phyloP scores from a whole-genome alignment of 2,797 vertebrate genomes.

The Pangasius djambal region DNA sequence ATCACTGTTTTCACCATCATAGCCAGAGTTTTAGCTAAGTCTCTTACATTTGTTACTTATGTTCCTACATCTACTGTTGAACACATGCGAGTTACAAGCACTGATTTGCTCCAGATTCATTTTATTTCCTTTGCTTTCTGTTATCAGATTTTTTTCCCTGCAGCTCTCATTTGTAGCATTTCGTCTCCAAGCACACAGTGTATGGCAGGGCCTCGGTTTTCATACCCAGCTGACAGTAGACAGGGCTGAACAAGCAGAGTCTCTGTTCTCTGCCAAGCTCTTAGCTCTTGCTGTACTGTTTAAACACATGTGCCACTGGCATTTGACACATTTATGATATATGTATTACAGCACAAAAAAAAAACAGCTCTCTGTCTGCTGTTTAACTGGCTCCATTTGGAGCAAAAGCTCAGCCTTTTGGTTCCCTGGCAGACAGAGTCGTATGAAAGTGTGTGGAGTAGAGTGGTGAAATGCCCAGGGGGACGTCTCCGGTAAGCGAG shows the following conservation, averaged over 20 bases:
- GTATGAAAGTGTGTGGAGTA: conserved; percentile 56
- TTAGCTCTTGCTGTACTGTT: conserved; percentile 46
- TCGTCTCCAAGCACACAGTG: conserved; percentile 16
- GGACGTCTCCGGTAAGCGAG: conserved; percentile 66
- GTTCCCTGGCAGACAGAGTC: conserved; percentile 49
- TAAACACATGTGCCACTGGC: conserved; percentile 57
- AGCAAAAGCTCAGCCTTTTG: conserved; percentile 59
- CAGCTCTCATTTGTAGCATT: neutral
- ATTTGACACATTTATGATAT: conserved; percentile 57
- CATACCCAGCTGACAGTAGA: conserved; percentile 50
- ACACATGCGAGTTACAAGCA: neutral
- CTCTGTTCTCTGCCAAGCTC: conserved; percentile 58
- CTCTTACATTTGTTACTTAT: neutral
- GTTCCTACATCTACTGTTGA: neutral
- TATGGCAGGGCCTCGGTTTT: conserved; percentile 35
- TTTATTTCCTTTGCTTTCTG: neutral
- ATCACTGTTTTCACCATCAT: neutral
- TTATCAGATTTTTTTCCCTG: neutral
- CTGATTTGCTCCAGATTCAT: neutral
- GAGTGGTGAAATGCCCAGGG: conserved; percentile 62
- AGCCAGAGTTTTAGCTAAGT: neutral
- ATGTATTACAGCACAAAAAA: conserved; percentile 61
- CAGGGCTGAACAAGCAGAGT: conserved; percentile 51
- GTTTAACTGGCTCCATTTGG: conserved; percentile 59
- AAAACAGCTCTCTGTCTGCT: conserved; percentile 50